Base-by-base conservation (phyloP, 1,140 invertebrate genomes). In the Drosophila guanche region DNA sequence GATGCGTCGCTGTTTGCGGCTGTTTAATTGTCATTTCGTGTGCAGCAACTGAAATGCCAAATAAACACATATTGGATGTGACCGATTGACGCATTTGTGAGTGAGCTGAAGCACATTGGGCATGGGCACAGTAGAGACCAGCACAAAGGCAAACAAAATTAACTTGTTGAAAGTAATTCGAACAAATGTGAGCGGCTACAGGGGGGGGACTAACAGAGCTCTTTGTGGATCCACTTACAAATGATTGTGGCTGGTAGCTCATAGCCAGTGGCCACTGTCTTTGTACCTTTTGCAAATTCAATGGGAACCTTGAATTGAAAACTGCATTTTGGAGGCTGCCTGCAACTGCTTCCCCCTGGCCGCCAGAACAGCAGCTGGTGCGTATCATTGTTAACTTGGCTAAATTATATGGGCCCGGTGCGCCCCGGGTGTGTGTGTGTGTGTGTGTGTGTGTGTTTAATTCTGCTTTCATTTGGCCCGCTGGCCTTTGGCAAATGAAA, bases 11-110 rank as follows among this genome's bases (percentile, higher is more conserved):
- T 42, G 27, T 29, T 59, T 60, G 69, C 56, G 69, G 69, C 75
- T 60, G 76, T 78, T 79, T 79, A 79, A 79, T 78, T 78, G 76
- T 78, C 76, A 78, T 78, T 79, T 78, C 75, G 55, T 73, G 75
- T 79, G 63, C 74, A 56, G 76, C 37, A 67, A 25, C 46, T 58
- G 27, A 74, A 78, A 78, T 69, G 75, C 63, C 61, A 65, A 78
- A 63, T 61, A 78, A 73, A 74, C 76, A 73, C 59, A 78, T 55
- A 37, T 58, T 53, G 37, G n/a, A 43, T 27, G 62, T 50, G 23
- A 56, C 33, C 59, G 59, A 55, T 62, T 62, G 59, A 62, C 25
- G 48, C 58, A 22, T 55, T n/a, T 46, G 51, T 4, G 52, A 16
- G 6, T 3, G 50, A 45, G 65, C 52, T 56, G 66, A 6, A 27